These are phyloP conservation scores for Raphicerus campestris DNA, from an alignment of 2,113 vertebrate genomes.

Conservation along the genomic window DNA sequence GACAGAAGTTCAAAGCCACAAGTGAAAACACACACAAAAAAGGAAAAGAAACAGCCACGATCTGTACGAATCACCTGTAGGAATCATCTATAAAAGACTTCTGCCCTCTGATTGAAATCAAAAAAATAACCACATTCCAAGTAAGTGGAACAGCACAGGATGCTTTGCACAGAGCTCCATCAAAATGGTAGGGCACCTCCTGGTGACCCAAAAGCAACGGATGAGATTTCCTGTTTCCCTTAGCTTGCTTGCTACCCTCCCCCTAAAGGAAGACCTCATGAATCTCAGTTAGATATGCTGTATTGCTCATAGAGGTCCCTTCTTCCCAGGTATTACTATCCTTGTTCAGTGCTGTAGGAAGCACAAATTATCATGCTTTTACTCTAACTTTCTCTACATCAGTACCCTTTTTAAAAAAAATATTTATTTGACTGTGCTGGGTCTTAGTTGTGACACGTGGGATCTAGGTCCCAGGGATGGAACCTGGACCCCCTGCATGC, in stretches of 20 bases:
- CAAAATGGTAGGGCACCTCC: background rate
- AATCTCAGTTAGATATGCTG: no score
- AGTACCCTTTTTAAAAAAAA: background rate
- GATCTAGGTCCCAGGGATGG: background rate
- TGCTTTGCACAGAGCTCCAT: background rate
- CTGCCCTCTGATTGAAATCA: background rate
- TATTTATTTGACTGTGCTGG: background rate
- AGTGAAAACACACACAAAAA: background rate
- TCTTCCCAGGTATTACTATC: background rate
- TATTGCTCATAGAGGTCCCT: background rate
- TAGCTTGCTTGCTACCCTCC: background rate
- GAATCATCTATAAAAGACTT: background rate
- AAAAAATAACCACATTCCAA: background rate
- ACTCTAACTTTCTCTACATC: background rate
- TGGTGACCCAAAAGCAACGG: background rate
- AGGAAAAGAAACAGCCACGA: background rate
- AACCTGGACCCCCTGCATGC: background rate
- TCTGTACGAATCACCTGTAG: background rate
- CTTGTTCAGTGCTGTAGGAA: background rate
- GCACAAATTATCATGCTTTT: background rate
- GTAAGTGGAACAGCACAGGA: background rate
- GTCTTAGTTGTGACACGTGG: background rate
- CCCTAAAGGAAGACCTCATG: no score
- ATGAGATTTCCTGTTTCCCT: background rate
- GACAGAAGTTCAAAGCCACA: background rate